A percentile compares a stretch with the other conserved stretches of the same genome.
Evolutionary conservation across 2,888 invertebrate genomes (phyloP).

Genomic region (Cephus pulcher): DNA sequence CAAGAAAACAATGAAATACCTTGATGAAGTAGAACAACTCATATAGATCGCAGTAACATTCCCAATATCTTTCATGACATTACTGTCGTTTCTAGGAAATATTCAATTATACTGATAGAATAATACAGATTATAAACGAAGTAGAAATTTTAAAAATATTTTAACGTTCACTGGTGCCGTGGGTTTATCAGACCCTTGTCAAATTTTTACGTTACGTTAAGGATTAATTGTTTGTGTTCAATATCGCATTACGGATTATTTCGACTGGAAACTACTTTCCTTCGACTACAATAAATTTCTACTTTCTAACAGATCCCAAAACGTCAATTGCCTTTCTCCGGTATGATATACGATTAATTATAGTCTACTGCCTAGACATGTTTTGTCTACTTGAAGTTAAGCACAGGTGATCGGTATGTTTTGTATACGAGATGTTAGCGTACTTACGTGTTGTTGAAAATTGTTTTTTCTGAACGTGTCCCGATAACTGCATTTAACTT

Average conservation of each 20-base stretch:
- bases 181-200: too few relatives aligned
- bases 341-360: background rate
- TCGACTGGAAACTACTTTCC: background rate
- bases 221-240: background rate
- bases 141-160: background rate
- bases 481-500: background rate
- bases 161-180: too few relatives aligned
- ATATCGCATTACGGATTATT: background rate
- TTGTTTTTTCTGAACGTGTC: background rate
- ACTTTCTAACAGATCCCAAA: background rate
- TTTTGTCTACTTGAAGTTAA: background rate
- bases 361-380: background rate
- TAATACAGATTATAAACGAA: background rate
- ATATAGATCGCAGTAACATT: background rate
- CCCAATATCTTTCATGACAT: background rate
- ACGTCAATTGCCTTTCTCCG: background rate
- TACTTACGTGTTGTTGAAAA: background rate
- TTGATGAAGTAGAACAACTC: background rate
- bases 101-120: background rate
- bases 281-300: background rate
- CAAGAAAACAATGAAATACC: background rate
- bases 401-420: background rate
- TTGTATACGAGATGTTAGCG: background rate
- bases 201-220: background rate
- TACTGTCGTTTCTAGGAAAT: background rate